Evolutionary conservation across 2,888 invertebrate species (phyloP).

Genomic region (Melinopterus prodromus): DNA sequence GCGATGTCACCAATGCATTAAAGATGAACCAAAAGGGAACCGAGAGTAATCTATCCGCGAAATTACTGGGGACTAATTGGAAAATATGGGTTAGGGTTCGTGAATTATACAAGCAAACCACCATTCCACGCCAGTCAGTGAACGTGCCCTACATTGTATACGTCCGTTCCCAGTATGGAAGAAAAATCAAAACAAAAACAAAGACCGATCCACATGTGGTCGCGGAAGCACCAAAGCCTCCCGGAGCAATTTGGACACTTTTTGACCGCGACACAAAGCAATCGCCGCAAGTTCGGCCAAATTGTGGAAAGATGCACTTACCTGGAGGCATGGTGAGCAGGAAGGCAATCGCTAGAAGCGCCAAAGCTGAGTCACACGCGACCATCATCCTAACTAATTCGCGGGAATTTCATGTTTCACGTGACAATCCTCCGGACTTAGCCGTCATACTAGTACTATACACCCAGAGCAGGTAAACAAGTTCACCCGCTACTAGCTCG

Average conservation of each 20-base stretch:
- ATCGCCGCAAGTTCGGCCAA: not conserved
- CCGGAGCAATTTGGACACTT: not conserved
- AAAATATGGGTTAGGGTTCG: conserved; percentile 38
- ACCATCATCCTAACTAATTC: conserved; percentile 56
- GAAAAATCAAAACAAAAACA: conserved; percentile 29
- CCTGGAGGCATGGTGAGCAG: conserved; percentile 59
- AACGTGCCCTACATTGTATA: conserved; percentile 25
- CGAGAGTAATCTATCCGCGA: conserved; percentile 21
- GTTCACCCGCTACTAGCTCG: conserved; percentile 55
- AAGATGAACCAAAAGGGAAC: conserved; percentile 36
- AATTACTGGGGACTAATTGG: conserved; percentile 38
- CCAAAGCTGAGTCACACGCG: conserved; percentile 52
- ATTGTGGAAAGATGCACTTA: conserved; percentile 42
- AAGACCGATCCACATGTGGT: conserved; percentile 18
- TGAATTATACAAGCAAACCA: conserved; percentile 17
- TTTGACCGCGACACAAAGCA: not conserved
- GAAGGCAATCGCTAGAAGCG: conserved; percentile 58
- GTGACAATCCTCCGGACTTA: conserved; percentile 57
- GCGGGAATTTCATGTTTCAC: conserved; percentile 54
- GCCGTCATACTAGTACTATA: conserved; percentile 56
- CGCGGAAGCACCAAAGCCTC: not conserved
- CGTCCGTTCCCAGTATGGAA: conserved; percentile 12
- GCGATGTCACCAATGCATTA: conserved; percentile 39
- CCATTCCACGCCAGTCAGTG: not conserved
- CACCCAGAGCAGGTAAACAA: conserved; percentile 48